phyloP scores from a whole-genome alignment of 2,113 vertebrate genomes.

The Tachysurus vachellii region DNA sequence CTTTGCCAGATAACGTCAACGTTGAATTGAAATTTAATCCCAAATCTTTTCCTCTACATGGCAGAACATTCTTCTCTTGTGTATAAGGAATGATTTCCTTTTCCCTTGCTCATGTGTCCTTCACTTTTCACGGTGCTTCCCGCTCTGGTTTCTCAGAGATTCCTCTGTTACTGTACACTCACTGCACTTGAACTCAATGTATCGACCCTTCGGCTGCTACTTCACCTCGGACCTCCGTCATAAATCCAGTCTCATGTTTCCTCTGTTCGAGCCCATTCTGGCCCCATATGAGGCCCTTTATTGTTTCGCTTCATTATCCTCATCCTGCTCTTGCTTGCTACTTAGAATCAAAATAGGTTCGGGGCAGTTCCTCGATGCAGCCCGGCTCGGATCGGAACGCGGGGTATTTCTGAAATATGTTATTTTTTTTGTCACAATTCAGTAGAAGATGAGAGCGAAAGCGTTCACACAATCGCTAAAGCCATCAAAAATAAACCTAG shows the following conservation, averaged over 20 bases:
- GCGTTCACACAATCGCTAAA: neutral
- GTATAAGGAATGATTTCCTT: slow-evolving; percentile 9
- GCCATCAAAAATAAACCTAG: neutral
- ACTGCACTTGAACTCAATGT: slow-evolving; percentile 19
- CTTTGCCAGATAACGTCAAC: neutral
- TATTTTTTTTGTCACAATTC: neutral
- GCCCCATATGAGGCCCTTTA: slow-evolving; percentile 50
- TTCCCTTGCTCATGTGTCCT: slow-evolving; percentile 6
- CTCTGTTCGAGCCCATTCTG: slow-evolving; percentile 38
- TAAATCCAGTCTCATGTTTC: slow-evolving; percentile 53
- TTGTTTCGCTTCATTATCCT: slow-evolving; percentile 50
- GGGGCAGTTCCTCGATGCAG: slow-evolving; percentile 20
- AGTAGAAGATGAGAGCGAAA: neutral
- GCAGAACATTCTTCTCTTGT: neutral
- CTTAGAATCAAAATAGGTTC: slow-evolving; percentile 51
- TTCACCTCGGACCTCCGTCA: slow-evolving; percentile 50
- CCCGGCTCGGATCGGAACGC: neutral
- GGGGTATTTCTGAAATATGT: neutral
- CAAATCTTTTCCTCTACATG: neutral
- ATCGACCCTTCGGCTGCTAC: slow-evolving; percentile 37
- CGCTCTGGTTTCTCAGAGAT: slow-evolving; percentile 7
- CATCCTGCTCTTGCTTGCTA: slow-evolving; percentile 43
- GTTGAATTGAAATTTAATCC: neutral
- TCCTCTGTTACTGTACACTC: slow-evolving; percentile 30
- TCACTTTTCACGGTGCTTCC: slow-evolving; percentile 3